A percentile compares a stretch with the other conserved stretches of the same genome.
Conservation (phyloP, 2,113 vertebrate species). For the Trematocara marginatum region DNA sequence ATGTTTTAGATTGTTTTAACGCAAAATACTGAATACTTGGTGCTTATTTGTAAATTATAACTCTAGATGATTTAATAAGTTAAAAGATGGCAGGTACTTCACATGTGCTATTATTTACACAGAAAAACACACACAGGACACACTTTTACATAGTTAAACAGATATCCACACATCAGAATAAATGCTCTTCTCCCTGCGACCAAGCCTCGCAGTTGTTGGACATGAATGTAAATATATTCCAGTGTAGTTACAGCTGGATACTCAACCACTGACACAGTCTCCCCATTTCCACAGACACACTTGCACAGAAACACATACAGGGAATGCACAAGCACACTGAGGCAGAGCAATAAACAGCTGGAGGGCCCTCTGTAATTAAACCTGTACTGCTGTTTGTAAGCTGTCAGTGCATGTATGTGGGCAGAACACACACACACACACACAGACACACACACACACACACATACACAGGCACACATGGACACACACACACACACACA, state of each 20-base stretch:
- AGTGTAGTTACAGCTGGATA: neutral
- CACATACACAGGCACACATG: neutral
- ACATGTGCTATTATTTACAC: neutral
- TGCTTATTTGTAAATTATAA: neutral
- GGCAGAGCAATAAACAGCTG: conserved; percentile 48
- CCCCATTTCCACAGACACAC: neutral
- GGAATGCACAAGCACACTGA: neutral
- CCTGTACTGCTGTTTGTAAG: conserved; percentile 52
- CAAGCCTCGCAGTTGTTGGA: neutral
- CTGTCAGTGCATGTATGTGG: conserved; percentile 31
- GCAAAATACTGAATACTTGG: neutral
- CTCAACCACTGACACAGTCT: conserved; percentile 31
- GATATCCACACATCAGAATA: neutral
- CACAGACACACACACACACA: neutral
- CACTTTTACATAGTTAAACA: neutral
- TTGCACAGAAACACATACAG: neutral
- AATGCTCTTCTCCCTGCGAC: neutral
- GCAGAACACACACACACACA: neutral
- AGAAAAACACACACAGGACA: neutral
- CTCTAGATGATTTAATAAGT: neutral
- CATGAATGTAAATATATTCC: neutral
- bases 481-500: neutral
- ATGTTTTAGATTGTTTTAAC: neutral
- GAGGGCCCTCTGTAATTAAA: conserved; percentile 65
- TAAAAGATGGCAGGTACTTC: neutral